Conservation (phyloP, 1,140 invertebrate species). For the Hyles vespertilio region DNA sequence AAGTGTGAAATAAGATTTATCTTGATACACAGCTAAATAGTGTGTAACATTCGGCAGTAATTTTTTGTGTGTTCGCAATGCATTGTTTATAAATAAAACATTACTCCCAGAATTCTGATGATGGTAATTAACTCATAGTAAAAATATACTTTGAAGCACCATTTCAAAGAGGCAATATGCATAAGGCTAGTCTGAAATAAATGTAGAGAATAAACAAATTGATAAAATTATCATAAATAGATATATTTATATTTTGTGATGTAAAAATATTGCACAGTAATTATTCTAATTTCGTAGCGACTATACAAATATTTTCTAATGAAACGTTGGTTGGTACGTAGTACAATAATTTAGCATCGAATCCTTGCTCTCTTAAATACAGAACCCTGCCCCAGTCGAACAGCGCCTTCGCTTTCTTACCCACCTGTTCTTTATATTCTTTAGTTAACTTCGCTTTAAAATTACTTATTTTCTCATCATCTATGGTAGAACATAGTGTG, state of each 20-base stretch:
- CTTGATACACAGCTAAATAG: too few species aligned
- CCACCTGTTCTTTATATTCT: slow-evolving; percentile 79
- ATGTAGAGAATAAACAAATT: too few species aligned
- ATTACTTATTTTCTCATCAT: not conserved
- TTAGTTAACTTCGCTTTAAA: not conserved
- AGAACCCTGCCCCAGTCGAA: slow-evolving; percentile 85
- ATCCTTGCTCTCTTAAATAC: slow-evolving; percentile 78
- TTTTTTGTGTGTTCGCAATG: too few species aligned
- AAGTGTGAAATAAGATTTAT: too few species aligned
- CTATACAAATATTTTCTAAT: slow-evolving; percentile 86
- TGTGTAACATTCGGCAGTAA: too few species aligned
- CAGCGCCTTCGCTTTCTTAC: slow-evolving; percentile 84
- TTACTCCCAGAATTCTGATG: too few species aligned
- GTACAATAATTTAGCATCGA: slow-evolving; percentile 78
- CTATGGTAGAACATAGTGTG: not conserved
- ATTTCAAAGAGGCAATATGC: too few species aligned
- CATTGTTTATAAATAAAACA: too few species aligned
- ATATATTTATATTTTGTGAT: slow-evolving; percentile 1
- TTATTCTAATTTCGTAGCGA: slow-evolving; percentile 65
- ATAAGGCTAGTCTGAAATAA: too few species aligned
- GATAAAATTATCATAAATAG: slow-evolving; percentile 2
- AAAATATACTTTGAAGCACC: too few species aligned
- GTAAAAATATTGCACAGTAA: not conserved
- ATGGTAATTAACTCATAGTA: too few species aligned
- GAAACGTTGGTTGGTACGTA: slow-evolving; percentile 81